Evolutionary conservation across 2,888 invertebrate genomes (phyloP), one percentile per base, ranked within the genome.

Genomic region (Papilio protenor): DNA sequence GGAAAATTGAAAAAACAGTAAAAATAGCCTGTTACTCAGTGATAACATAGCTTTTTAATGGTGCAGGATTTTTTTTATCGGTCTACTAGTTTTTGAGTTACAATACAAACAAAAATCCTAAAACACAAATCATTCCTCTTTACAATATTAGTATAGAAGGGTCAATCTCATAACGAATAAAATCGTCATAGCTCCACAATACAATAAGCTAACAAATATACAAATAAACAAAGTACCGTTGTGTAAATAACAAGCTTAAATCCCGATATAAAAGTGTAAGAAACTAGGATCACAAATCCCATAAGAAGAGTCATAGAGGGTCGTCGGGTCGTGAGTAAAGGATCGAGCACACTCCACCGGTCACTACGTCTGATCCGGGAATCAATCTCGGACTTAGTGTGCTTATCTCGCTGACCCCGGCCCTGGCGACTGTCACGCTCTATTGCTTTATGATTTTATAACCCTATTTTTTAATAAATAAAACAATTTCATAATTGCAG

Each of bases 321-420:
- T 78, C 92, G 90, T 86, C 87, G 91, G 86, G 79, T 90, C 90
- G 93, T 89, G 90, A 93, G 91, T 92, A 94, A 93, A 84, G 92
- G 90, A 93, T 93, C 88, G 90, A 86, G 85, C 85, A 89, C 93
- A 93, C 92, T 91, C 82, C 90, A 90, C 87, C 88, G 90, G 84
- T 80, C 84, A 85, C 88, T 82, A 85, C 88, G 87, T 64, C 84
- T 92, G 92, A 94, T 92, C 94, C 93, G 87, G 89, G 93, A 91
- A 94, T 94, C 94, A 94, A 94, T 94, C 94, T 92, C 86, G 86
- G 92, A 90, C 88, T 93, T 92, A 91, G 85, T 82, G 81, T 86
- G 87, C 91, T 92, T 94, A 94, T 94, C 94, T 94, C 82, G 82
- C 89, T 92, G 92, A 93, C 93, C 93, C 92, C 88, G 89, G 86